phyloP scores from a whole-genome alignment of 2,888 invertebrate genomes.

The Drosophila picticornis region DNA sequence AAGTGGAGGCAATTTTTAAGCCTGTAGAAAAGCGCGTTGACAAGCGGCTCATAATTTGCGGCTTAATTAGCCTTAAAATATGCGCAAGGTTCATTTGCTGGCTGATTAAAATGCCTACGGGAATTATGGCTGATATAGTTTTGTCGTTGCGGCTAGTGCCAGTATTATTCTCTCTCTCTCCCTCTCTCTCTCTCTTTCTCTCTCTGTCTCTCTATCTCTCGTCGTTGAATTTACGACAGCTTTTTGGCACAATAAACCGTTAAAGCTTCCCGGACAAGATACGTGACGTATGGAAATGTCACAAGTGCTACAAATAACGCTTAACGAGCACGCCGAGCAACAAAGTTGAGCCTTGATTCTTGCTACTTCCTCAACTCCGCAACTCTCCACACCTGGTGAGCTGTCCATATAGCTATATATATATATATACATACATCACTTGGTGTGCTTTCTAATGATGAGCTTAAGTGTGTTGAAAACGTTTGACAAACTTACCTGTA shows the following conservation, averaged over 20 bases:
- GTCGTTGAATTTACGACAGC: constrained; percentile 33
- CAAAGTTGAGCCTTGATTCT: constrained; percentile 1
- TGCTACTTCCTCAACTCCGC: constrained; percentile 9
- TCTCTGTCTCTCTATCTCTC: background rate
- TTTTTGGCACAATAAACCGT: constrained; percentile 41
- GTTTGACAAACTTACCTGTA: constrained; percentile 57
- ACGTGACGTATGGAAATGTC: constrained; percentile 8
- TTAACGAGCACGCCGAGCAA: background rate
- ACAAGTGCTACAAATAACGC: constrained; percentile 5
- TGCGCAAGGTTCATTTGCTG: constrained; percentile 55
- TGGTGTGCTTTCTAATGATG: background rate
- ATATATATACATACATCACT: background rate
- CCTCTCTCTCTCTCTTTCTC: background rate
- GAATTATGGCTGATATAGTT: constrained; percentile 34
- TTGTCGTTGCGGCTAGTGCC: background rate
- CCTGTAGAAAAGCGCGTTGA: constrained; percentile 47
- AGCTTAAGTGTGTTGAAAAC: constrained; percentile 3
- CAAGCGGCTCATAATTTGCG: constrained; percentile 67
- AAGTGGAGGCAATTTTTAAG: constrained; percentile 31
- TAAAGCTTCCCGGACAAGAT: constrained; percentile 37
- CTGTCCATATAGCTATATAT: background rate
- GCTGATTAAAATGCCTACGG: constrained; percentile 49
- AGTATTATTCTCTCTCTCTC: background rate
- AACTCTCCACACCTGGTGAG: background rate
- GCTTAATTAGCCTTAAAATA: constrained; percentile 72